A percentile compares a stretch with the other conserved stretches of the same genome.
These are phyloP conservation scores for Chitala chitala DNA, from an alignment of 2,113 vertebrate species.

Conservation along the genomic window DNA sequence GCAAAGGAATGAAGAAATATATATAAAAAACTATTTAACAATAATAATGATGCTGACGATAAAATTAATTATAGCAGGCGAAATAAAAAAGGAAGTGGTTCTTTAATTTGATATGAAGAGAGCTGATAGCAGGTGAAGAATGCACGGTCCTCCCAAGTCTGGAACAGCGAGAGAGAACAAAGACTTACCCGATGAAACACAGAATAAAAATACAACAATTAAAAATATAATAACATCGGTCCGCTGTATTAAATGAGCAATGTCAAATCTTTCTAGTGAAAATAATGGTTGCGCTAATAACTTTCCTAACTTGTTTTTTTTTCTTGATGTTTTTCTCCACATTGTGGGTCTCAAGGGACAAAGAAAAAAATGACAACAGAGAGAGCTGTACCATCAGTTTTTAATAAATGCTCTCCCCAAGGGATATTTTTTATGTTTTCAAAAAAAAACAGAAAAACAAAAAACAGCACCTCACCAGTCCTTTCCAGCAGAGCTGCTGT, in stretches of 20 bases:
- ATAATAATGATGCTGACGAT: slow-evolving; percentile 72
- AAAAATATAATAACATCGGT: slow-evolving; percentile 4
- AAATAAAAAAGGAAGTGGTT: slow-evolving; percentile 57
- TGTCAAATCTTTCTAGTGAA: neutral
- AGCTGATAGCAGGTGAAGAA: slow-evolving; percentile 57
- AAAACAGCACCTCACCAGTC: too few relatives aligned
- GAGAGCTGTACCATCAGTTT: neutral
- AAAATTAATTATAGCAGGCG: slow-evolving; percentile 71
- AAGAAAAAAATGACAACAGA: slow-evolving; percentile 11
- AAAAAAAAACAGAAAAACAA: neutral
- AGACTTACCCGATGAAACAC: neutral
- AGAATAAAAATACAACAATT: slow-evolving; percentile 12
- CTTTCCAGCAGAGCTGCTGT: too few relatives aligned
- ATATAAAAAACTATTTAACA: slow-evolving; percentile 68
- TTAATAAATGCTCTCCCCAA: slow-evolving; percentile 14
- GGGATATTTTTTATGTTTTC: slow-evolving; percentile 9
- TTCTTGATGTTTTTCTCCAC: neutral
- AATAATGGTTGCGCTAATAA: slow-evolving; percentile 6
- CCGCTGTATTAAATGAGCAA: slow-evolving; percentile 12
- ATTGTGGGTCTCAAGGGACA: neutral
- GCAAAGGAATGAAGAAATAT: slow-evolving; percentile 64
- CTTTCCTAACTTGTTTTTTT: neutral
- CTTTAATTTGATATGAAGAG: slow-evolving; percentile 94
- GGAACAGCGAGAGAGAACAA: slow-evolving; percentile 20
- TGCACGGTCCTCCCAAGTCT: neutral